Conservation (phyloP, 2,113 vertebrate species). For the Alces alces region DNA sequence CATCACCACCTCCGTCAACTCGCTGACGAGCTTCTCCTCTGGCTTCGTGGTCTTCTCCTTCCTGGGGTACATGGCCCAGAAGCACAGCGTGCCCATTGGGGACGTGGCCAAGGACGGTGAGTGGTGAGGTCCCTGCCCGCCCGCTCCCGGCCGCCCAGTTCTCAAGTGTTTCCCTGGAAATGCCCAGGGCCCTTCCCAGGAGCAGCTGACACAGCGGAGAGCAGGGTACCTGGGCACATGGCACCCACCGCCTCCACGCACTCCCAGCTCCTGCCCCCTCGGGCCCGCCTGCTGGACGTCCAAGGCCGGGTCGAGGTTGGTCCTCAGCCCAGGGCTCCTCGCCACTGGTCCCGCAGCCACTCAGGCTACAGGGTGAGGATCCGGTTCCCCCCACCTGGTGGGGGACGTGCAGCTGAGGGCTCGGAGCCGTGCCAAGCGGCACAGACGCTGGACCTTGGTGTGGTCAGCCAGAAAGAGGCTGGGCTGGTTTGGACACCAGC, state of each 20-base stretch:
- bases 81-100: conserved; percentile 89
- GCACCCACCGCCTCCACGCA: accelerated
- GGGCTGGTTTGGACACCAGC: accelerated
- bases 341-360: background rate
- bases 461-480: background rate
- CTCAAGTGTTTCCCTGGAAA: background rate
- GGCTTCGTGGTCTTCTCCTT: conserved; percentile 95
- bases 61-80: conserved; percentile 91
- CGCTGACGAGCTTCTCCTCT: conserved; percentile 93
- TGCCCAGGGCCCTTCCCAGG: background rate
- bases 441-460: accelerated
- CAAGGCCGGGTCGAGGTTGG: too few species aligned
- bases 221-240: accelerated
- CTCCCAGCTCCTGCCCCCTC: accelerated
- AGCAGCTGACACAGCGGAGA: accelerated
- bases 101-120: conserved; percentile 91
- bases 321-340: background rate
- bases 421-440: accelerated
- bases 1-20: conserved; percentile 94
- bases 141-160: accelerated
- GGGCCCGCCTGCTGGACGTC: too few species aligned
- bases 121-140: background rate
- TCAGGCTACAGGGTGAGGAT: background rate
- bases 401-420: background rate
- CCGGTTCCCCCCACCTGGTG: background rate